These are phyloP conservation scores for Ctenomys sociabilis DNA, from an alignment of 2,113 vertebrate species.

Conservation along the genomic window DNA sequence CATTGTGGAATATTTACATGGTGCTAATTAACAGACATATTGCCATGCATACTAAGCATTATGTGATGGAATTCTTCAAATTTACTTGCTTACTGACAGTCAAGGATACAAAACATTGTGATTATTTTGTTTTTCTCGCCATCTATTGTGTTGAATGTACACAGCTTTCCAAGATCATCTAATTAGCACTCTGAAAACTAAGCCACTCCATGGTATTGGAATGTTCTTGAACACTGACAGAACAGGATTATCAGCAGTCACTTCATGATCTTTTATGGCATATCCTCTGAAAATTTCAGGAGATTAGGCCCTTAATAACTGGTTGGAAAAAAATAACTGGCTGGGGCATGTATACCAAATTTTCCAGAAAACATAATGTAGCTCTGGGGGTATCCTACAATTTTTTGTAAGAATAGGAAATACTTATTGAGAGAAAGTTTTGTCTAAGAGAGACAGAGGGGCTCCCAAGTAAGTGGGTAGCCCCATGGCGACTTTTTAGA, in stretches of 20 bases:
- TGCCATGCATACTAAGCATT: slow-evolving; percentile 6
- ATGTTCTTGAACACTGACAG: slow-evolving; percentile 36
- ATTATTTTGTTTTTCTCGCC: slow-evolving; percentile 48
- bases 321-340: neutral
- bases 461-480: too few species aligned
- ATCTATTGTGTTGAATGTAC: slow-evolving; percentile 53
- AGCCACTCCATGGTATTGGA: slow-evolving; percentile 29
- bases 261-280: slow-evolving; percentile 40
- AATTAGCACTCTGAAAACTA: slow-evolving; percentile 47
- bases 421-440: too few species aligned
- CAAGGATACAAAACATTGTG: neutral
- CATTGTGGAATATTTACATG: neutral
- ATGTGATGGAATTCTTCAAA: neutral
- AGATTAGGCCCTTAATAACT: slow-evolving; percentile 4
- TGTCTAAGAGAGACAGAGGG: too few species aligned
- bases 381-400: neutral
- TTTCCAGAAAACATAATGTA: slow-evolving; percentile 37
- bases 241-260: neutral
- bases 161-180: slow-evolving; percentile 4
- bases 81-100: neutral
- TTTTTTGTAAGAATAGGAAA: neutral
- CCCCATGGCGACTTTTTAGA: neutral
- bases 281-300: slow-evolving; percentile 7
- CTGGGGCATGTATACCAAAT: neutral
- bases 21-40: neutral